Evolutionary conservation across 2,888 invertebrate genomes (phyloP).

Genomic region (Drosophila mayaguana): DNA sequence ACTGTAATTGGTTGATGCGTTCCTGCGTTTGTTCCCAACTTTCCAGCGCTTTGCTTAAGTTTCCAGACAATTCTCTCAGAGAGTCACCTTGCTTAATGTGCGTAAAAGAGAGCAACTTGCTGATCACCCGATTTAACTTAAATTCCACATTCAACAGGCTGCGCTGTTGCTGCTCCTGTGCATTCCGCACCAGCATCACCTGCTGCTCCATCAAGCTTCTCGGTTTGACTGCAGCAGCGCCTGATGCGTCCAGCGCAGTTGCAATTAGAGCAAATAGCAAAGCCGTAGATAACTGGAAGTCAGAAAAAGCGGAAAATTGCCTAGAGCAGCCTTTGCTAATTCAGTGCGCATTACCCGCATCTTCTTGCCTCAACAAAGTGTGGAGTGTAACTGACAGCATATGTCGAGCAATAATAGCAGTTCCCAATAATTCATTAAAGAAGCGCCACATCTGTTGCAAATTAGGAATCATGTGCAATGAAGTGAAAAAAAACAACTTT

Average conservation of each 20-base stretch:
- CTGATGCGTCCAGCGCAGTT: constrained; percentile 12
- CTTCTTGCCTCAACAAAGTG: constrained; percentile 1
- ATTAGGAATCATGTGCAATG: constrained; percentile 9
- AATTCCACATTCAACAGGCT: constrained; percentile 84
- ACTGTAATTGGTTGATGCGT: constrained; percentile 45
- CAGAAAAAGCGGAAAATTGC: background rate
- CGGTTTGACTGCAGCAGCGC: background rate
- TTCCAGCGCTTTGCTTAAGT: constrained; percentile 10
- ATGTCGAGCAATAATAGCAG: constrained; percentile 3
- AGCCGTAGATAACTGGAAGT: constrained; percentile 44
- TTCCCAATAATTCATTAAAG: background rate
- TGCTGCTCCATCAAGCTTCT: constrained; percentile 84
- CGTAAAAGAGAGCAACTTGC: constrained; percentile 83
- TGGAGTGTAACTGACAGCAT: constrained; percentile 29
- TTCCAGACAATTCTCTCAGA: constrained; percentile 8
- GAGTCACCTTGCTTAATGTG: constrained; percentile 57
- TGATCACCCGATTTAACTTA: constrained; percentile 83
- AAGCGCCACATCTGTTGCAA: constrained; percentile 40
- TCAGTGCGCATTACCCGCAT: constrained; percentile 44
- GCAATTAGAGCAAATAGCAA: constrained; percentile 50
- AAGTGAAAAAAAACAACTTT: background rate
- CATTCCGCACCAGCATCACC: constrained; percentile 85
- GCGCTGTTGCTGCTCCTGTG: constrained; percentile 72
- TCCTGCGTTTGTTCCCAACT: constrained; percentile 40
- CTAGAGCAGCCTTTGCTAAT: background rate